These are phyloP conservation scores for Hyposoter didymator DNA, from an alignment of 2,888 invertebrate species.

Conservation along the genomic window DNA sequence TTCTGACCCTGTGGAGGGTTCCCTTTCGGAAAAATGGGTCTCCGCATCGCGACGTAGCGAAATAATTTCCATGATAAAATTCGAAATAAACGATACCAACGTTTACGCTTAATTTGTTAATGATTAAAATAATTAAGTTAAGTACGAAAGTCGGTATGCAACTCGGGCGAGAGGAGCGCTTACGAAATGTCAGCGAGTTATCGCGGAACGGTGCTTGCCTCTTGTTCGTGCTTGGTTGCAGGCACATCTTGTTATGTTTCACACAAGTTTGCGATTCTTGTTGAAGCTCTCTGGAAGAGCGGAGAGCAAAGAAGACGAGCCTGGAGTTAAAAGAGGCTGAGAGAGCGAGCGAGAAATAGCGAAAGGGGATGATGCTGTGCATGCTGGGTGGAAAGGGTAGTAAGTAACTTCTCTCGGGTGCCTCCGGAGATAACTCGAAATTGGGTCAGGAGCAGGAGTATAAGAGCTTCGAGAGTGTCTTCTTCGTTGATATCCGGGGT, in stretches of 20 bases:
- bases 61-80: not conserved
- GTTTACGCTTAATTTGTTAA: not conserved
- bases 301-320: constrained; percentile 45
- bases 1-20: not conserved
- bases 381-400: constrained; percentile 27
- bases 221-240: not conserved
- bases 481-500: constrained; percentile 66
- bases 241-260: constrained; percentile 59
- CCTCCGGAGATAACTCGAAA: constrained; percentile 68
- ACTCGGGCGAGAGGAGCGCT: constrained; percentile 1
- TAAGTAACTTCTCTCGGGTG: constrained; percentile 59
- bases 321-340: constrained; percentile 47
- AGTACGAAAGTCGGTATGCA: constrained; percentile 1
- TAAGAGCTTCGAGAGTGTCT: constrained; percentile 65
- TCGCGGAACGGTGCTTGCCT: constrained; percentile 49
- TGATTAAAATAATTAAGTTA: not conserved
- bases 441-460: constrained; percentile 67
- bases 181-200: constrained; percentile 62
- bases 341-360: constrained; percentile 25
- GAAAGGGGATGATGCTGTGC: not conserved
- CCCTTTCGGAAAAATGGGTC: not conserved
- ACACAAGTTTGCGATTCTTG: constrained; percentile 52
- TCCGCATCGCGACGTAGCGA: not conserved
- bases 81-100: not conserved
- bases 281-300: constrained; percentile 28